phyloP scores from a whole-genome alignment of 2,113 vertebrate genomes.

The Chaenocephalus aceratus region DNA sequence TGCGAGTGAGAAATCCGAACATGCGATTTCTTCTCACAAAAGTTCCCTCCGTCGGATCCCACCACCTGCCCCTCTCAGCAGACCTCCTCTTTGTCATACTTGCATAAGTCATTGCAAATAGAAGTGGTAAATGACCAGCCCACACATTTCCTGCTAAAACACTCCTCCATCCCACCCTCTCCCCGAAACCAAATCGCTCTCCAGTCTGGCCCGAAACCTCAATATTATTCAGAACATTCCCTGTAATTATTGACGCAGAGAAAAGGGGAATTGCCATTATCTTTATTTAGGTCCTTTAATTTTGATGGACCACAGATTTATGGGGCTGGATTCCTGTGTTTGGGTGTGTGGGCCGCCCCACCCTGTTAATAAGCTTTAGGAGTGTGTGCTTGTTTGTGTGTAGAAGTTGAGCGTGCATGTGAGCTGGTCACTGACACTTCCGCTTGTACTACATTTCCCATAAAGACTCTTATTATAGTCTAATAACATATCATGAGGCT shows the following conservation, averaged over 20 bases:
- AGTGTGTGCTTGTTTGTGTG: constrained; percentile 45
- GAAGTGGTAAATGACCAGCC: constrained; percentile 70
- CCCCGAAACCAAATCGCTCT: constrained; percentile 63
- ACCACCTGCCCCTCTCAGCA: constrained; percentile 63
- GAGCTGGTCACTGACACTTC: constrained; percentile 51
- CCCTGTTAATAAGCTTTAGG: constrained; percentile 72
- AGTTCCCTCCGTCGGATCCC: constrained; percentile 33
- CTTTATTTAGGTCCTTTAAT: constrained; percentile 80
- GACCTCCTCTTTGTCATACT: constrained; percentile 57
- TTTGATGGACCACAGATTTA: constrained; percentile 80
- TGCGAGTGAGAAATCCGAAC: constrained; percentile 30
- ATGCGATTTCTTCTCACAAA: no score
- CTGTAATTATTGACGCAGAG: constrained; percentile 80
- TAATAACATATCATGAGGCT: no score
- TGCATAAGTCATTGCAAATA: constrained; percentile 68
- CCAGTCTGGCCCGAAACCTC: constrained; percentile 70
- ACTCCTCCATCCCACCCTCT: constrained; percentile 61
- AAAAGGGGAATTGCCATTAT: constrained; percentile 78
- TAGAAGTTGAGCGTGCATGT: constrained; percentile 44
- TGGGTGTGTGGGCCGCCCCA: constrained; percentile 67
- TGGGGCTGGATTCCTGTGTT: constrained; percentile 72
- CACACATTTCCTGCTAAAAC: constrained; percentile 75
- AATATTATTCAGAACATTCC: constrained; percentile 76
- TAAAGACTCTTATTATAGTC: neutral
- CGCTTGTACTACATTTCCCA: constrained; percentile 31